Evolutionary conservation across 1,140 invertebrate species (phyloP).

Genomic region (Tribolium madens): DNA sequence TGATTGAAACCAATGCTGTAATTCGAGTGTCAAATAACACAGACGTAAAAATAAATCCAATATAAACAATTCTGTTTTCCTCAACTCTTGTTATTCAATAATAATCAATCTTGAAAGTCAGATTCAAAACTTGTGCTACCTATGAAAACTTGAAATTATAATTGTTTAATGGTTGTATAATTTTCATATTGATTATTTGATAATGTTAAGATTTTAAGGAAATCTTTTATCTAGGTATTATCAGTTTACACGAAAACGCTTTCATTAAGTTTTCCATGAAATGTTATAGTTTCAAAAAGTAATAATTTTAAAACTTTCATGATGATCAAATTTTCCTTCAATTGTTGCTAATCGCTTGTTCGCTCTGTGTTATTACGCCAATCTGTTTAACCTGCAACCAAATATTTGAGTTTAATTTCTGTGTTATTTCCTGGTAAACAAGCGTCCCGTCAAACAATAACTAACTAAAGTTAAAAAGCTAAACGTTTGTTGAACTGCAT

Average conservation of each 20-base stretch:
- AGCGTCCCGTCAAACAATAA: neutral
- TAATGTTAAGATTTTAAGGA: too few relatives aligned
- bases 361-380: neutral
- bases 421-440: neutral
- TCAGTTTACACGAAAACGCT: too few relatives aligned
- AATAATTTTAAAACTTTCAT: too few relatives aligned
- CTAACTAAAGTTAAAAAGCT: neutral
- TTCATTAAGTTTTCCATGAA: too few relatives aligned
- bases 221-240: too few relatives aligned
- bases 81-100: neutral
- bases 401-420: neutral
- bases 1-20: constrained; percentile 18
- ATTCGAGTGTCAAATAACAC: neutral
- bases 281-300: too few relatives aligned
- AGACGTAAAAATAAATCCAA: neutral
- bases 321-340: too few relatives aligned
- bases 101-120: too few relatives aligned
- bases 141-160: too few relatives aligned
- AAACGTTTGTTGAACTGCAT: neutral
- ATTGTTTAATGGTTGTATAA: too few relatives aligned
- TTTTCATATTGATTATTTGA: too few relatives aligned
- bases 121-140: too few relatives aligned
- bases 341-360: neutral
- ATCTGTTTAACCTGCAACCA: neutral
- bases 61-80: neutral